phyloP scores from a whole-genome alignment of 2,888 invertebrate genomes.

The Drosophila diplacantha region DNA sequence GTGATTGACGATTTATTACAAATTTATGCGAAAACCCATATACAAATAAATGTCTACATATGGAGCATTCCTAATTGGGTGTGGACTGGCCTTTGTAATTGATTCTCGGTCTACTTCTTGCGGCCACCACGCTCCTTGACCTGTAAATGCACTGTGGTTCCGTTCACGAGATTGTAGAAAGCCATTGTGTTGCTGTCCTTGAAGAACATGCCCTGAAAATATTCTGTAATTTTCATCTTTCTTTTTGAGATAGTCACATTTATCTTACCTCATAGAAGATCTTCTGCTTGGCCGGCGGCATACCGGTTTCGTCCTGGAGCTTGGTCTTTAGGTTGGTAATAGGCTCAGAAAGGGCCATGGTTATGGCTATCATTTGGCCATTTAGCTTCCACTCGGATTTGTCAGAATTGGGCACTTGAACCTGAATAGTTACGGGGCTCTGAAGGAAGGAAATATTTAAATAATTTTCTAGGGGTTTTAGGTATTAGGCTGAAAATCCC shows the following conservation, averaged over 20 bases:
- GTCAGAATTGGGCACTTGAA: constrained; percentile 90
- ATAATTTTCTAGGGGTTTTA: not conserved
- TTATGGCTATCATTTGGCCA: constrained; percentile 90
- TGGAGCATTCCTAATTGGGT: constrained; percentile 15
- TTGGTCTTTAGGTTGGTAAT: constrained; percentile 92
- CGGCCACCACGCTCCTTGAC: constrained; percentile 98
- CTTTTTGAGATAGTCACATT: not conserved
- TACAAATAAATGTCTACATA: constrained; percentile 50
- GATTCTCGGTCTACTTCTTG: constrained; percentile 85
- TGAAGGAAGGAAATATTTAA: constrained; percentile 63
- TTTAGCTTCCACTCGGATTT: constrained; percentile 97
- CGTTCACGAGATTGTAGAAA: constrained; percentile 95
- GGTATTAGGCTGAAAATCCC: not conserved
- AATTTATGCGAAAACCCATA: constrained; percentile 52
- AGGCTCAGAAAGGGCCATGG: constrained; percentile 86
- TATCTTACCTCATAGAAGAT: constrained; percentile 89
- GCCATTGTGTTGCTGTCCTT: constrained; percentile 97
- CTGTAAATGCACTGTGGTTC: constrained; percentile 90
- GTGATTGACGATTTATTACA: constrained; percentile 65
- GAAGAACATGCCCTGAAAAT: constrained; percentile 94
- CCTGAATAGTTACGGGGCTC: constrained; percentile 88
- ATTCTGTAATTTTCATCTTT: not conserved
- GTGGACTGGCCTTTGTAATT: not conserved
- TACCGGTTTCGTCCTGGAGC: constrained; percentile 89
- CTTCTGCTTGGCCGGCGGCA: constrained; percentile 98